Evolutionary conservation across 2,113 vertebrate genomes (phyloP), one percentile per base, ranked within the genome.

Genomic region (Meriones unguiculatus): DNA sequence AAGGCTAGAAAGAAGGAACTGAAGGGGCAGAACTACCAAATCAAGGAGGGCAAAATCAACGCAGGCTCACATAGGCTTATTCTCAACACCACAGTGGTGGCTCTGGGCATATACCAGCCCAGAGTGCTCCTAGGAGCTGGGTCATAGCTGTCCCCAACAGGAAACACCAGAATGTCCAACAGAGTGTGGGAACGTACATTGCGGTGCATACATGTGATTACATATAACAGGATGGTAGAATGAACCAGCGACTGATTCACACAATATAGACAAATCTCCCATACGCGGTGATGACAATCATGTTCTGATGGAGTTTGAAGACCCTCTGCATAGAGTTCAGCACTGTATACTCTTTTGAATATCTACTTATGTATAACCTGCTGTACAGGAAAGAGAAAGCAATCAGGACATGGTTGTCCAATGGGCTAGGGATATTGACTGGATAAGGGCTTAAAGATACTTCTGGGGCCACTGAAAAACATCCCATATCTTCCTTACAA

Each of bases 401-500:
- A 50, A 41, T 38, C 41, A 57, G 82, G 80, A 10, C 17, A 20
- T 41, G 54, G 38, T 9, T 11, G 30, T 35, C 5, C 0, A 35
- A 32, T 20, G 24, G 46, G 25, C 3, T 25, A 57, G 24, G 15
- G n/a, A 8, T 38, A 17, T 7, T 10, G 85, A 13, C 20, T 14
- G 57, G 38, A 46, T 4, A 6, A 18, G 24, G 8, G 11, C 0
- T 0, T 80, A 8, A 25, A n/a, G 57, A 50, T 3, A 18, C n/a
- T 59, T 32, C 38, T 14, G 35, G 57, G 22, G 9, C 5, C 41
- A 18, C 30, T 30, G 28, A 13, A 1, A 65, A 52, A 8, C 11
- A 22, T 64, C 22, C 35, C 2, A 0, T 24, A 0, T 70, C 24
- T 41, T 17, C 5, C 2, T 28, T 28, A 7, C 0, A 24, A 4